Conservation (phyloP, 2,888 invertebrate genomes). For the Balanococcus diminutus region DNA sequence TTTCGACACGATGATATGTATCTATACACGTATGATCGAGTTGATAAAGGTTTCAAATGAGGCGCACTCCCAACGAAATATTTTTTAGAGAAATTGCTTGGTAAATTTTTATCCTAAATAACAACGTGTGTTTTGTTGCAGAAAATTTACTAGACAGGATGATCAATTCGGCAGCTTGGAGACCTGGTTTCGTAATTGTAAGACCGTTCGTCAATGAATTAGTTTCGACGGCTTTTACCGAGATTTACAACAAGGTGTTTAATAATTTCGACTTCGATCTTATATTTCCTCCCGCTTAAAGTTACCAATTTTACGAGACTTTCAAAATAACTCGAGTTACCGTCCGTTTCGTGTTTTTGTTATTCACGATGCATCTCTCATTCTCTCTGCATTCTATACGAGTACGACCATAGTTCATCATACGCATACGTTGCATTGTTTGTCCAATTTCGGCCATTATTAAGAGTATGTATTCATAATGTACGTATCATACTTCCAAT, state of each 20-base stretch:
- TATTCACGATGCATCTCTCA: background rate
- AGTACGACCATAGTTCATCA: background rate
- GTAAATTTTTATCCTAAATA: background rate
- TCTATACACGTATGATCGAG: too few species aligned
- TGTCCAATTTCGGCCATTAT: background rate
- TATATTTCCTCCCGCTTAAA: conserved; percentile 57
- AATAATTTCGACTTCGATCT: conserved; percentile 73
- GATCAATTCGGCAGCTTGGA: conserved; percentile 78
- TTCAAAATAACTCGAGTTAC: background rate
- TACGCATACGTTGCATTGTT: background rate
- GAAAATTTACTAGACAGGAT: conserved; percentile 70
- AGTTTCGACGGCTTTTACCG: conserved; percentile 81
- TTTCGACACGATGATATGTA: background rate
- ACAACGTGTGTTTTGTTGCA: conserved; percentile 5
- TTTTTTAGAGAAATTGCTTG: background rate
- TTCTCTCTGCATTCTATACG: too few species aligned
- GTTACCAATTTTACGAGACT: conserved; percentile 33
- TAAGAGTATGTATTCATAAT: background rate
- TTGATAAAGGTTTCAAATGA: background rate
- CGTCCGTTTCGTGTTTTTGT: too few species aligned
- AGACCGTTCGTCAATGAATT: conserved; percentile 81
- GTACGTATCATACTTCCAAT: background rate
- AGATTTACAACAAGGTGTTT: conserved; percentile 79
- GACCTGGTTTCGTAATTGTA: conserved; percentile 77
- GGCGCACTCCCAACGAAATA: background rate